Base-by-base conservation (phyloP, 1,140 invertebrate genomes). In the Aphaenogaster rudis region DNA sequence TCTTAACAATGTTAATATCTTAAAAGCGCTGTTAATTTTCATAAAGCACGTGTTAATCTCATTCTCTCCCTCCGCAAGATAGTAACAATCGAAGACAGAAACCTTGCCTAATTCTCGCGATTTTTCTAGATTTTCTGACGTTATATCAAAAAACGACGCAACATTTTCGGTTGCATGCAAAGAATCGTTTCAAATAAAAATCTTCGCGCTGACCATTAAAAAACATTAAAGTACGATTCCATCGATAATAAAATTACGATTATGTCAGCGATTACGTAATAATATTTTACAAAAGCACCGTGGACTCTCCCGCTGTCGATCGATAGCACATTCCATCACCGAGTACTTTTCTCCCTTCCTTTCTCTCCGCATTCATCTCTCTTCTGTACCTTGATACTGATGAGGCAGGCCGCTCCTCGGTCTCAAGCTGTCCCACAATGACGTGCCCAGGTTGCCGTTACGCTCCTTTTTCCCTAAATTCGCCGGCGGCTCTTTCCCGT, bases 311-410 rank as follows among this genome's bases (percentile, higher is more conserved):
- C 42, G 48, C 28, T 76, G 67, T 82, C 17, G 28, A 39, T 7
- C 11, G 52, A 63, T n/a, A 74, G 76, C 13, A 8, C 80, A 84
- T 84, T 82, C 80, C 91, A 86, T 63, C 85, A 77, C 57, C 71
- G 54, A 9, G 15, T 39, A 76, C 0, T 36, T 28, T 45, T 45
- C 17, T 28, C 39, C 33, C 28, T 48, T 28, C 54, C n/a, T 33
- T 28, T 48, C 67, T 50, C 28, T 50, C 28, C 17, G n/a, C 28
- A 82, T 93, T 94, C 89, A 94, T 82, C 87, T 93, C 67, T 94
- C 93, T 90, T 94, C 93, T 93, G 93, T 95, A 95, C 94, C 94
- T 95, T 93, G 94, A 94, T 95, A 94, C 91, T 94, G 94, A 92
- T 94, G 94, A 86, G 92, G 92, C 67, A 94, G 89, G 87, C 93